These are phyloP conservation scores for Menura novaehollandiae DNA, from an alignment of 2,113 vertebrate genomes.

Conservation along the genomic window DNA sequence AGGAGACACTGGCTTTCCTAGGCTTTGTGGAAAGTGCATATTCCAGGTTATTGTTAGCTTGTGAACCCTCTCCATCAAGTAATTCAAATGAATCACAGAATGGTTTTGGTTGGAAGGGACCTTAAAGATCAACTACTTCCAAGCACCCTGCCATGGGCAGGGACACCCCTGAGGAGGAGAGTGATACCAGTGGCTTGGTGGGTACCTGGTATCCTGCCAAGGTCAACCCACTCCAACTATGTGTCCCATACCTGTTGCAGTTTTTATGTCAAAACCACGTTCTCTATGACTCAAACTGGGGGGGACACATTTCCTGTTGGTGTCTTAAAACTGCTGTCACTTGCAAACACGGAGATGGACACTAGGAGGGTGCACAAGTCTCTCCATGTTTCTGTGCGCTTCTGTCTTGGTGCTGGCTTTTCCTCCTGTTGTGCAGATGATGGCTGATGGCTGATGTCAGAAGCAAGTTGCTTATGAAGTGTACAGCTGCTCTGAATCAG, in stretches of 20 bases:
- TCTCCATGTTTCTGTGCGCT: background rate
- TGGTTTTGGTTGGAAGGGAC: background rate
- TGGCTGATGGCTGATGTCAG: background rate
- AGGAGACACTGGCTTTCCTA: background rate
- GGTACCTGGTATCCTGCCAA: background rate
- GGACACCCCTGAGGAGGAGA: background rate
- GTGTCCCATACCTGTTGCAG: background rate
- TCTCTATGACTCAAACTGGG: fast-evolving
- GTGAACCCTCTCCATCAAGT: background rate
- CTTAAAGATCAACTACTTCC: background rate
- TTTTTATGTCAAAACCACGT: background rate
- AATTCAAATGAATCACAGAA: background rate
- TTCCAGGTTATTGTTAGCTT: background rate
- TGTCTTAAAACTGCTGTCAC: background rate
- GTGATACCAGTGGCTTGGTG: background rate
- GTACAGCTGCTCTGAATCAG: background rate
- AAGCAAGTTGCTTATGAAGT: background rate
- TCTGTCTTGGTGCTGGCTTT: background rate
- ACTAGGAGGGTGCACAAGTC: background rate
- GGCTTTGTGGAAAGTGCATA: background rate
- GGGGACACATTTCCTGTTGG: background rate
- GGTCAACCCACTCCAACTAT: background rate
- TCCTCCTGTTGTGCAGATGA: background rate
- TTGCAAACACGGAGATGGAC: background rate
- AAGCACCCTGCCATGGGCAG: background rate